A percentile compares a stretch with the other conserved stretches of the same genome.
Conservation (phyloP, 2,113 vertebrate genomes). For the Anolis carolinensis region DNA sequence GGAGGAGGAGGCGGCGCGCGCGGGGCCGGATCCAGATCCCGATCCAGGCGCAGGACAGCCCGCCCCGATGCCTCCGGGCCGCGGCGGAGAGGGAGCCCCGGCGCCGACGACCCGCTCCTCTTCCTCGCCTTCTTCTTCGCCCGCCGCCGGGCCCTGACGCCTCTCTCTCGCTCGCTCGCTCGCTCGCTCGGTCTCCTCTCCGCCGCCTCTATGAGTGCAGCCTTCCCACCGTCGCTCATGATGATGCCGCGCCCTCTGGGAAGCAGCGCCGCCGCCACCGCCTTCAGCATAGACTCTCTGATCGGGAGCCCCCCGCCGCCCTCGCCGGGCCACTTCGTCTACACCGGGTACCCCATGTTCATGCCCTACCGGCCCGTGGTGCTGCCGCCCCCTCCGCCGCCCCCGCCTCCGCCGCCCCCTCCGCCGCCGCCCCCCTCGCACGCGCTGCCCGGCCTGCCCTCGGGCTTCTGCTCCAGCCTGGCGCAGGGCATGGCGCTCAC, state of each 20-base stretch:
- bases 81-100: constrained; percentile 4
- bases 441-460: constrained; percentile 86
- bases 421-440: constrained; percentile 80
- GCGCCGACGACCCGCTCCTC: no score
- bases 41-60: no score
- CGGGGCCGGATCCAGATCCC: no score
- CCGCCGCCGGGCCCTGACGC: constrained; percentile 15
- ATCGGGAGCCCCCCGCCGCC: constrained; percentile 91
- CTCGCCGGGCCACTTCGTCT: constrained; percentile 90
- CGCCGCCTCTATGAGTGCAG: constrained; percentile 88
- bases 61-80: neutral
- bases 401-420: constrained; percentile 78
- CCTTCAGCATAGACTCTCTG: constrained; percentile 96
- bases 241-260: constrained; percentile 97
- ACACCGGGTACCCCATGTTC: constrained; percentile 96
- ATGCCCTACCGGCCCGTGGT: constrained; percentile 95
- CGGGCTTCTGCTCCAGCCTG: constrained; percentile 91
- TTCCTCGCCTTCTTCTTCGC: no score
- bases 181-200: neutral
- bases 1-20: no score
- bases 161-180: neutral
- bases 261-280: constrained; percentile 79
- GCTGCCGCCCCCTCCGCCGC: constrained; percentile 88
- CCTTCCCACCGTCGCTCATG: constrained; percentile 87
- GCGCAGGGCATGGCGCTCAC: constrained; percentile 94